Base-by-base conservation (phyloP, 2,113 vertebrate genomes). In the Saguinus midas region DNA sequence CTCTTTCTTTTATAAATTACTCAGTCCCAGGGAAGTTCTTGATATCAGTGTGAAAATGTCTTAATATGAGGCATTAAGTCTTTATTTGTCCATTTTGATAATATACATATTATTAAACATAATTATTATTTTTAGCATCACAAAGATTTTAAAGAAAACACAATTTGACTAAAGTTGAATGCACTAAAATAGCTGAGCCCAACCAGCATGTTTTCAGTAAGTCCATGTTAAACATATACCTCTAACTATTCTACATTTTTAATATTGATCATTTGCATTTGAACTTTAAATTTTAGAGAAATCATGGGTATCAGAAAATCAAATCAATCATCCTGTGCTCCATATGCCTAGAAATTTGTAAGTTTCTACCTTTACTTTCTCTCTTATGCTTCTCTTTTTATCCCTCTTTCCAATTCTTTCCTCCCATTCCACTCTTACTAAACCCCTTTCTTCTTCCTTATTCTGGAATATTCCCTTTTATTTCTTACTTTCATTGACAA, bases 81-180 rank as follows among this genome's bases (percentile, higher is more conserved):
- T 80, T 97, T 98, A 97, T 98, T 96, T 98, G 95, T 92, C 93
- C 94, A 97, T 97, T 98, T 98, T 90, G 70, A 97, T 72, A 95
- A 94, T 96, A 97, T 89, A 93, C 96, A 76, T 92, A 95, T 94
- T 81, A 96, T 25, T 96, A 95, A 97, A 97, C 55, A 57, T 78
- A 4, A 3, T 75, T 98, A 52, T 92, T 97, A 96, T 82, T 97
- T 97, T 95, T 98, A 96, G 58, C 70, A 93, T 94, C 96, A 68
- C 32, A 1, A 14, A 87, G 37, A 93, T 98, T 98, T 97, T 96
- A 97, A 97, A 95, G 83, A 95, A 98, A 98, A 98, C 58, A 64
- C 68, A 97, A 90, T 50, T 95, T 86, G 96, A 93, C 97, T 96
- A 72, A 96, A 92, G 84, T 95, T 21, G 40, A 97, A 96, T 97